phyloP scores from a whole-genome alignment of 1,140 invertebrate genomes.

The Belonocnema kinseyi region DNA sequence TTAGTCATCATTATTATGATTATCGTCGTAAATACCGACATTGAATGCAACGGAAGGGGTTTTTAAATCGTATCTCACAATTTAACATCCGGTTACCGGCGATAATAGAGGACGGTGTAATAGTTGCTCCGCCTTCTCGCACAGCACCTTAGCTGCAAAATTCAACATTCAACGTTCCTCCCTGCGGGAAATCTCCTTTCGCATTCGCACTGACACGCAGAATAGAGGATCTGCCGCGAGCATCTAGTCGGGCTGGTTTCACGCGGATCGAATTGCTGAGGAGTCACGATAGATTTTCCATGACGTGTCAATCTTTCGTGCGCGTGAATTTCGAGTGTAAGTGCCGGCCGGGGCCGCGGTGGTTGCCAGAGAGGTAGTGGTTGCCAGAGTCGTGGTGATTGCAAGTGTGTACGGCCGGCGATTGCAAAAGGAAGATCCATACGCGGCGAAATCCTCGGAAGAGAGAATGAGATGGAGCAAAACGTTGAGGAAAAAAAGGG shows the following conservation, averaged over 20 bases:
- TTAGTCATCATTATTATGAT: slow-evolving; percentile 25
- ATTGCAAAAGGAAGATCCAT: slow-evolving; percentile 37
- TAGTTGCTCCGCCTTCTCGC: slow-evolving; percentile 10
- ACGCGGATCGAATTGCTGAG: background rate
- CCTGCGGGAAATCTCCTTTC: slow-evolving; percentile 15
- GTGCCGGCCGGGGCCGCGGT: slow-evolving; percentile 5
- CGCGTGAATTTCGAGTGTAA: slow-evolving; percentile 49
- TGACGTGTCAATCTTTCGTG: slow-evolving; percentile 52
- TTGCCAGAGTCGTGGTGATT: background rate
- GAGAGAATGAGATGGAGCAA: slow-evolving; percentile 45
- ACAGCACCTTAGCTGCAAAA: slow-evolving; percentile 6
- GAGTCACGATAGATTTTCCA: slow-evolving; percentile 36
- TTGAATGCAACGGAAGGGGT: slow-evolving; percentile 15
- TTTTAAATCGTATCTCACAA: slow-evolving; percentile 26
- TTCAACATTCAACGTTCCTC: slow-evolving; percentile 6
- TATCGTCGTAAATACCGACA: background rate
- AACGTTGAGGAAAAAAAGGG: slow-evolving; percentile 37
- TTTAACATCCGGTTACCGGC: slow-evolving; percentile 26
- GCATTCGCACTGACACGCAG: slow-evolving; percentile 14
- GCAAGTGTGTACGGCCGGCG: background rate
- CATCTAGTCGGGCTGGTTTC: background rate
- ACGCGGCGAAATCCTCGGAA: slow-evolving; percentile 12
- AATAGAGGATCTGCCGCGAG: background rate
- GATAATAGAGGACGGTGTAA: slow-evolving; percentile 23
- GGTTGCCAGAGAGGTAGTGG: slow-evolving; percentile 17